Percentiles rank a stretch among this genome's conserved stretches.
Evolutionary conservation across 1,140 invertebrate species (phyloP).

Genomic region (Colletes latitarsis): DNA sequence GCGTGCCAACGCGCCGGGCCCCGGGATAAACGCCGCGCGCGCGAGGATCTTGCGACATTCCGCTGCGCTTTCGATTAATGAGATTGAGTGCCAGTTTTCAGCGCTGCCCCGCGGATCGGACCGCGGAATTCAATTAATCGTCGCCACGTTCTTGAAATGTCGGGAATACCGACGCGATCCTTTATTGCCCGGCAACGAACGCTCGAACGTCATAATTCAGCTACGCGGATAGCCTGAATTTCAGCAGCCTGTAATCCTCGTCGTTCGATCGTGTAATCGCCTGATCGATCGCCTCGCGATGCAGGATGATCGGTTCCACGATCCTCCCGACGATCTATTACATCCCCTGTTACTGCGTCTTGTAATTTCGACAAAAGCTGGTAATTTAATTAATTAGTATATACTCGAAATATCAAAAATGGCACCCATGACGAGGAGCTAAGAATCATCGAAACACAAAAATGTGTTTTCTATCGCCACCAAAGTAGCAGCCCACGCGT

Average conservation of each 20-base stretch:
- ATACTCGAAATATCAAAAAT: no score
- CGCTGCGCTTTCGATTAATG: conserved; percentile 60
- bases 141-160: conserved; percentile 61
- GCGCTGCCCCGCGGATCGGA: conserved; percentile 19
- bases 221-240: conserved; percentile 41
- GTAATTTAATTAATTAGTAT: no score
- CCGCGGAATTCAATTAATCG: conserved; percentile 50
- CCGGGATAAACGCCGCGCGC: conserved; percentile 17
- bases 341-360: no score
- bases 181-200: neutral
- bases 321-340: neutral
- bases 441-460: no score
- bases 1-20: neutral
- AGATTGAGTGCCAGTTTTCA: conserved; percentile 56
- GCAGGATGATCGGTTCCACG: conserved; percentile 21
- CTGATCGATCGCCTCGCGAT: neutral
- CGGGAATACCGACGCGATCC: conserved; percentile 43
- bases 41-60: conserved; percentile 47
- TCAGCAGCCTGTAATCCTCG: conserved; percentile 36
- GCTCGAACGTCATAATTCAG: conserved; percentile 50
- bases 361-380: no score
- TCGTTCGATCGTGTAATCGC: neutral
- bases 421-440: no score
- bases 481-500: no score
- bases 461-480: no score